Evolutionary conservation across 2,888 invertebrate genomes (phyloP).

Genomic region (Graphium colonna): DNA sequence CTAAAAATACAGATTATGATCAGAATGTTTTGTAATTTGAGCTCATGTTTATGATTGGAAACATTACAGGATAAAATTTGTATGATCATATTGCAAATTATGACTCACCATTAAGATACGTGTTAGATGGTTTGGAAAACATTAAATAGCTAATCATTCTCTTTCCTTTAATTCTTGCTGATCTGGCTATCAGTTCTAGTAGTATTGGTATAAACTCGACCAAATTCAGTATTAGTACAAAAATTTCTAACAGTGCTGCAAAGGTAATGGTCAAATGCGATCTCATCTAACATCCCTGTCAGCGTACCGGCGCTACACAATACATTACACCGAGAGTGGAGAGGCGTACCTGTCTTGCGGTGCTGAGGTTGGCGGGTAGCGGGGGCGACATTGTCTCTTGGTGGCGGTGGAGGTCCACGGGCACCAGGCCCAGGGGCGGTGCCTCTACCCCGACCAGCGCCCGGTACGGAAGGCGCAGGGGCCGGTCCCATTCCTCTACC

Average conservation of each 20-base stretch:
- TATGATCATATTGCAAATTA: background rate
- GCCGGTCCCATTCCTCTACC: slow-evolving; percentile 39
- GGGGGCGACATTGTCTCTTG: slow-evolving; percentile 83
- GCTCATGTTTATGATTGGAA: too few species aligned
- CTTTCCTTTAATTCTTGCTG: too few species aligned
- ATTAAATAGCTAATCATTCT: too few species aligned
- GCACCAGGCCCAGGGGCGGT: slow-evolving; percentile 85
- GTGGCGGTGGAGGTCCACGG: slow-evolving; percentile 92
- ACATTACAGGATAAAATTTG: too few species aligned
- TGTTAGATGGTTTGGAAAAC: background rate
- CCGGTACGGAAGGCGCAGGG: slow-evolving; percentile 23
- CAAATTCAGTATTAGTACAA: too few species aligned
- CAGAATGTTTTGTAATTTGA: too few species aligned
- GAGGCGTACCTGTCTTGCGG: slow-evolving; percentile 69
- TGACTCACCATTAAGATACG: background rate
- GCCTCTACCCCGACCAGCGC: slow-evolving; percentile 42
- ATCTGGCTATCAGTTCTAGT: too few species aligned
- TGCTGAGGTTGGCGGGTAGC: slow-evolving; percentile 66
- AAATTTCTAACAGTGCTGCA: too few species aligned
- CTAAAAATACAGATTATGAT: too few species aligned
- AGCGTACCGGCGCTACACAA: slow-evolving; percentile 43
- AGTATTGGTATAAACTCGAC: too few species aligned
- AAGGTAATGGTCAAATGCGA: too few species aligned
- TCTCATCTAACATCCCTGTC: slow-evolving; percentile 21
- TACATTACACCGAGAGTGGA: slow-evolving; percentile 32